A percentile compares a stretch with the other conserved stretches of the same genome.
Evolutionary conservation across 1,140 invertebrate genomes (phyloP).

Genomic region (Meloidogyne floridensis): DNA sequence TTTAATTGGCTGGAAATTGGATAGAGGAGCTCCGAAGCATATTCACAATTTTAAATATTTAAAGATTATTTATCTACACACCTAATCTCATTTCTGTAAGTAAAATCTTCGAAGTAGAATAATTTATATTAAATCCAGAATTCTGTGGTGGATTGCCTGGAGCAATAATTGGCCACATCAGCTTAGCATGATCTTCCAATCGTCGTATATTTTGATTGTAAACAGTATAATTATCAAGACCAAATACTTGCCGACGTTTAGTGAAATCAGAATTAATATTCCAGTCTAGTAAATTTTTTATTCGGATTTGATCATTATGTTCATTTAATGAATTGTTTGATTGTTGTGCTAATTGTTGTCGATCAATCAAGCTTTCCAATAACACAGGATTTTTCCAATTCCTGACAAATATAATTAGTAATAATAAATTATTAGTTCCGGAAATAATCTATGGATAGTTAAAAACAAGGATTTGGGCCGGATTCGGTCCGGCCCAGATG

Average conservation of each 20-base stretch:
- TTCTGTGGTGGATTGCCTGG: slow-evolving; percentile 11
- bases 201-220: not conserved
- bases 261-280: not conserved
- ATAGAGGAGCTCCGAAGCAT: too few relatives aligned
- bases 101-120: slow-evolving; percentile 6
- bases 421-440: too few relatives aligned
- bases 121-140: slow-evolving; percentile 15
- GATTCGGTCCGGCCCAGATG: too few relatives aligned
- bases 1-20: too few relatives aligned
- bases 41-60: too few relatives aligned
- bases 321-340: not conserved
- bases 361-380: not conserved
- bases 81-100: slow-evolving; percentile 10
- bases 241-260: not conserved
- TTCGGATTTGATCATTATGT: not conserved
- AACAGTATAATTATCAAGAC: not conserved
- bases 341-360: not conserved
- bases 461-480: too few relatives aligned
- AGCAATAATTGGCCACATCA: slow-evolving; percentile 6
- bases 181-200: not conserved
- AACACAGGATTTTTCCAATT: not conserved
- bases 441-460: too few relatives aligned
- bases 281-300: not conserved
- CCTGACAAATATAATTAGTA: not conserved
- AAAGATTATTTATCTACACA: too few relatives aligned